These are phyloP conservation scores for Chrysomela aeneicollis DNA, from an alignment of 2,888 invertebrate species.

Conservation along the genomic window DNA sequence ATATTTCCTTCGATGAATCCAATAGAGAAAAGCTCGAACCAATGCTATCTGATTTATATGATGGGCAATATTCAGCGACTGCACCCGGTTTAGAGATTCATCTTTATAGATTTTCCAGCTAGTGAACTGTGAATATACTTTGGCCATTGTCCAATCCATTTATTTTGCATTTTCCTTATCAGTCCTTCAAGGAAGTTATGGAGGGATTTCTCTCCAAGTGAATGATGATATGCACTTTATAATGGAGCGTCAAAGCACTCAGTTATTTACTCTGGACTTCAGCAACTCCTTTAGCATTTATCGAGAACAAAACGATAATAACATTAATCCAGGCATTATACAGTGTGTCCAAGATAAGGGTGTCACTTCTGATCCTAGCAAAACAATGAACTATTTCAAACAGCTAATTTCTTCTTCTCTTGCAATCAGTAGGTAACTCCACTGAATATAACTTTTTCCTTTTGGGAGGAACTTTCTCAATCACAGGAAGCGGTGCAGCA, in stretches of 20 bases:
- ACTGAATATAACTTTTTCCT: neutral
- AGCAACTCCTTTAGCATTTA: too few relatives aligned
- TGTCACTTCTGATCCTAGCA: too few relatives aligned
- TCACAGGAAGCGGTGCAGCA: conserved; percentile 27
- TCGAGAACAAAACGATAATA: too few relatives aligned
- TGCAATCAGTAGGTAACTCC: neutral
- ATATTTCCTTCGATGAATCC: conserved; percentile 30
- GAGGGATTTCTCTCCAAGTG: neutral
- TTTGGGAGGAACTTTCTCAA: conserved; percentile 21
- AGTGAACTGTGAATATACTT: conserved; percentile 55
- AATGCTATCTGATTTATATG: conserved; percentile 31
- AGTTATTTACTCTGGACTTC: too few relatives aligned
- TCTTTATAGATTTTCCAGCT: conserved; percentile 42
- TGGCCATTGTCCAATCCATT: conserved; percentile 60
- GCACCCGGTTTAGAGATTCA: conserved; percentile 36
- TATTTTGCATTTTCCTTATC: conserved; percentile 52
- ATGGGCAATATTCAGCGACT: conserved; percentile 35
- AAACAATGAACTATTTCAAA: too few relatives aligned
- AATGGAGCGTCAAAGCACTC: too few relatives aligned
- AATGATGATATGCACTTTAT: neutral
- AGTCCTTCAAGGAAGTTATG: neutral
- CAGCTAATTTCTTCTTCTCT: too few relatives aligned
- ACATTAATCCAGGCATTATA: too few relatives aligned
- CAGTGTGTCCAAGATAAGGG: too few relatives aligned
- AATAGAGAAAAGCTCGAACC: conserved; percentile 28